Conservation (phyloP, 2,113 vertebrate species). For the Tupaia chinensis region DNA sequence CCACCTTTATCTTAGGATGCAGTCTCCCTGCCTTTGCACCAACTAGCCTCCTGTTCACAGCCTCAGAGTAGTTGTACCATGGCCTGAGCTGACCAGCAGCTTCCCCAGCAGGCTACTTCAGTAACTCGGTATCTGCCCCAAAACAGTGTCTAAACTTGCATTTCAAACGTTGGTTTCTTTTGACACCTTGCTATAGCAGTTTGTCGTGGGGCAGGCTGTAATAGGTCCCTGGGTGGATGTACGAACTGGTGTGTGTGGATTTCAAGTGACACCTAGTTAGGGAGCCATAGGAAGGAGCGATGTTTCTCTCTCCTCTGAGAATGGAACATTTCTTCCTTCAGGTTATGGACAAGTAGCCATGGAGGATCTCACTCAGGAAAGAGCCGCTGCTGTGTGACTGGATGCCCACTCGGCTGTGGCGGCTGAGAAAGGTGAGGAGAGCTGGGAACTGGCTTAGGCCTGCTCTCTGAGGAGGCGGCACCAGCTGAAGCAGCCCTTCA, state of each 20-base stretch:
- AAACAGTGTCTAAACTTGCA: neutral
- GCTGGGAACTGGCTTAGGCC: neutral
- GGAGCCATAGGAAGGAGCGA: neutral
- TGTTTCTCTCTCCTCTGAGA: neutral
- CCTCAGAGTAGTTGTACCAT: neutral
- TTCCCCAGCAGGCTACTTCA: neutral
- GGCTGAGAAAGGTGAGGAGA: rapidly evolving
- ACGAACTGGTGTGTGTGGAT: neutral
- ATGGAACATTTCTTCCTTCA: neutral
- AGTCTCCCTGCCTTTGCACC: neutral
- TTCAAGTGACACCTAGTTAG: constrained; percentile 23
- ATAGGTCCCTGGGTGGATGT: neutral
- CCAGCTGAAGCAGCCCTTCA: neutral
- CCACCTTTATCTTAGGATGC: neutral
- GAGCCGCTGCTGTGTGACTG: neutral
- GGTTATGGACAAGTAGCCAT: neutral
- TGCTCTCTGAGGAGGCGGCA: neutral
- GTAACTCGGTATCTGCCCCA: neutral
- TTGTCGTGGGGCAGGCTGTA: neutral
- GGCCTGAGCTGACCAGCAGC: neutral
- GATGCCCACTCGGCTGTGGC: neutral
- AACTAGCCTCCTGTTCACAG: rapidly evolving
- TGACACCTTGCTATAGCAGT: neutral
- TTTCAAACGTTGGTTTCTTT: constrained; percentile 24
- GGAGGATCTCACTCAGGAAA: neutral